phyloP scores from a whole-genome alignment of 2,888 invertebrate species.

The Drosophila kokeensis region DNA sequence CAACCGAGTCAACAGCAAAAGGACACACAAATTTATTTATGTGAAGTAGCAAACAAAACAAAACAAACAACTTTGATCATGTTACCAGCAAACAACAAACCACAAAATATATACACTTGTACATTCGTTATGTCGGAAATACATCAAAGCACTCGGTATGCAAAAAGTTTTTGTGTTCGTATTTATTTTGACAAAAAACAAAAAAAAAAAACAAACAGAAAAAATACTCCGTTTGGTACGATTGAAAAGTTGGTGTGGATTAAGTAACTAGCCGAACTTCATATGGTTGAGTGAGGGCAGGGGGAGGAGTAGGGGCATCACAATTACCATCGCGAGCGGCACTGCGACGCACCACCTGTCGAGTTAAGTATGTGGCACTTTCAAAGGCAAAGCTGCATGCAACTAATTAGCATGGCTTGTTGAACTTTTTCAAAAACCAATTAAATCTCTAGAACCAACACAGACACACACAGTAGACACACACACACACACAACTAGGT shows the following conservation, averaged over 20 bases:
- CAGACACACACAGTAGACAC: conserved; percentile 30
- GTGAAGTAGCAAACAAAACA: conserved; percentile 1
- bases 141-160: neutral
- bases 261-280: conserved; percentile 21
- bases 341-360: conserved; percentile 27
- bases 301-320: neutral
- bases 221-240: conserved; percentile 3
- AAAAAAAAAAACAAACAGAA: neutral
- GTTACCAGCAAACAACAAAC: neutral
- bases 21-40: neutral
- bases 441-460: conserved; percentile 62
- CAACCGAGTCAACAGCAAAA: conserved; percentile 39
- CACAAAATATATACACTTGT: conserved; percentile 3
- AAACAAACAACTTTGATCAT: conserved; percentile 16
- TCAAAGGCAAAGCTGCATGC: conserved; percentile 71
- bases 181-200: conserved; percentile 6
- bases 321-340: neutral
- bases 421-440: conserved; percentile 81
- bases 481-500: conserved; percentile 33
- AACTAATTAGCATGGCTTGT: conserved; percentile 80
- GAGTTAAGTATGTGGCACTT: conserved; percentile 41
- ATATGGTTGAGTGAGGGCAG: neutral
- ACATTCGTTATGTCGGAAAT: conserved; percentile 9
- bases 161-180: conserved; percentile 8
- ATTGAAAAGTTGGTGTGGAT: conserved; percentile 46